Conservation (phyloP, 1,140 invertebrate genomes). For the Fopius arisanus region DNA sequence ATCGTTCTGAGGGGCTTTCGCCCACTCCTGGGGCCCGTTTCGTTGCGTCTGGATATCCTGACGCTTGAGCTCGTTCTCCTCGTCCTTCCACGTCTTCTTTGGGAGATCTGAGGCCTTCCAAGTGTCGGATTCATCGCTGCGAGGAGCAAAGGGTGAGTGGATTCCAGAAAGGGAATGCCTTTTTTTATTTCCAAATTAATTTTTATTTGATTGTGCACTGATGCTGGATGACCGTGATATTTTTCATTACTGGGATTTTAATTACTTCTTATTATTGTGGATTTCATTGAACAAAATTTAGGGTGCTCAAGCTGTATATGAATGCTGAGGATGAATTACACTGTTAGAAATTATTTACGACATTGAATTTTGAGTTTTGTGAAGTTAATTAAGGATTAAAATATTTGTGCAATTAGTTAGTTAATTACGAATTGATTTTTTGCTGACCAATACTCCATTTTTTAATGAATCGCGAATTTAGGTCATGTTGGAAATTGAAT, state of each 20-base stretch:
- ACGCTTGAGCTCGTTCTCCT: constrained; percentile 47
- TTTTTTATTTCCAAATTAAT: neutral
- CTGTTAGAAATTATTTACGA: no score
- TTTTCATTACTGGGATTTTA: neutral
- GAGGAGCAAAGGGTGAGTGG: constrained; percentile 5
- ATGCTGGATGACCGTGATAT: neutral
- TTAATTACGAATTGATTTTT: no score
- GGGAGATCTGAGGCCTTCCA: constrained; percentile 14
- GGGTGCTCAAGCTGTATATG: neutral
- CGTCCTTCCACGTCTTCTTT: constrained; percentile 33
- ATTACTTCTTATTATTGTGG: no score
- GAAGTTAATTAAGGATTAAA: no score
- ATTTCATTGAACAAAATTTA: neutral
- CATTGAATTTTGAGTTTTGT: no score
- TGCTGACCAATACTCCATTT: no score
- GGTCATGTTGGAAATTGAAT: no score
- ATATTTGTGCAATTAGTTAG: no score
- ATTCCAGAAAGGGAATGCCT: neutral
- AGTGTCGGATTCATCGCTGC: constrained; percentile 35
- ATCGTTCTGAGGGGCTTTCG: constrained; percentile 16
- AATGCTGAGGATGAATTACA: neutral
- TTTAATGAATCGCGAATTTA: no score
- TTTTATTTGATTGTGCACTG: neutral
- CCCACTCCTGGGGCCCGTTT: constrained; percentile 16
- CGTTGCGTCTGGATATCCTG: constrained; percentile 43